Percentiles rank a stretch among this genome's conserved stretches.
Evolutionary conservation across 2,797 vertebrate genomes (phyloP).

Genomic region (Cuculus canorus): DNA sequence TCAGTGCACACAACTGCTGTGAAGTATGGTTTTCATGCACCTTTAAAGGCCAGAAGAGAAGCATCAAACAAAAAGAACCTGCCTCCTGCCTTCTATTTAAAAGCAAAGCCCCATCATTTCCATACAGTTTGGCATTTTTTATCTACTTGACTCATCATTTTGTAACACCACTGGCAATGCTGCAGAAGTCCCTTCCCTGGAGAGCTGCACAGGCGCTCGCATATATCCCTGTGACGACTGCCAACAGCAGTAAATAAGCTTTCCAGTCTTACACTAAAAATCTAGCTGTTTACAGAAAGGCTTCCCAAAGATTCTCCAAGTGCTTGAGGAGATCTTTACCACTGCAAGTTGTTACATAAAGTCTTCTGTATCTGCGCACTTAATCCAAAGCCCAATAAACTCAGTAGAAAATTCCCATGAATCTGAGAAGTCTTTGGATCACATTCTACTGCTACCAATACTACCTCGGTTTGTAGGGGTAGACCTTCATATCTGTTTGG

Average conservation of each 20-base stretch:
- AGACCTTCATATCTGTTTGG: neutral
- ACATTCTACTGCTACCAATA: neutral
- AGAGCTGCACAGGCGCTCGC: neutral
- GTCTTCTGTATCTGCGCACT: neutral
- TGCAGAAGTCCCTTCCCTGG: neutral
- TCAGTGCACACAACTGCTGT: neutral
- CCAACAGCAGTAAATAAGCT: constrained; percentile 20
- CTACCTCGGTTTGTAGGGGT: neutral
- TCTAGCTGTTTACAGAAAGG: neutral
- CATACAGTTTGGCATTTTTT: neutral
- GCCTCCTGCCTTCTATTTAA: neutral
- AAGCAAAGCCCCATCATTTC: neutral
- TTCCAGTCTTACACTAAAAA: neutral
- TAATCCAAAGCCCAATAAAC: neutral
- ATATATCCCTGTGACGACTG: neutral
- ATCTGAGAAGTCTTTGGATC: neutral
- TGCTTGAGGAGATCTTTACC: neutral
- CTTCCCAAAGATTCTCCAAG: neutral
- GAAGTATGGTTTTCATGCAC: neutral
- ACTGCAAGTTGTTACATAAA: neutral
- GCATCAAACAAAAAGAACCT: neutral
- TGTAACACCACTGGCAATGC: neutral
- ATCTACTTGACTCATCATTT: constrained; percentile 20
- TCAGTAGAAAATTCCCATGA: neutral
- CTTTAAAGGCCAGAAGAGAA: neutral